Evolutionary conservation across 2,888 invertebrate species (phyloP), one percentile per base, ranked within the genome.

Genomic region (Apamea anceps): DNA sequence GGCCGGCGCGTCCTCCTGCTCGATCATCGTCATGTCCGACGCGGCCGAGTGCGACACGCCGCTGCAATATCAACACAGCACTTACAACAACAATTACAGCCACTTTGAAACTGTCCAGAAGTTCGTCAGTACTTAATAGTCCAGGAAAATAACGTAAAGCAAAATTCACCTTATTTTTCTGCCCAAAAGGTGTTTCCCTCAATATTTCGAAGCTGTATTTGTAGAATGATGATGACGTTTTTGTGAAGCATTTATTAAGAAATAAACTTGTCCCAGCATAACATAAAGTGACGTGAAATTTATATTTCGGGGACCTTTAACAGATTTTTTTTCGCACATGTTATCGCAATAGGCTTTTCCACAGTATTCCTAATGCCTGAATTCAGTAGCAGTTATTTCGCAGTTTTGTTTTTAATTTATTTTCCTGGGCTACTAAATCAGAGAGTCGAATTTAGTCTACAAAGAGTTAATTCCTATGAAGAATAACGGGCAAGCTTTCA

Each of bases 1-100:
- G 45, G 93, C 72, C 66, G 92, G 84, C 85, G 93, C 93, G 90
- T 97, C 97, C 93, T 99, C 98, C 96, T 99, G 99, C 93, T 99
- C 98, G 92, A 99, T 99, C 42, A 97, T 97, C 92, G 98, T 98
- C 99, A 99, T 99, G 94, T 99, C 99, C 79, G 98, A 98, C 77
- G 99, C 93, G 21, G 99, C 99, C 21, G 99, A 99, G 97, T 96
- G 96, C 21, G 96, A 95, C 90, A 96, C 96, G 85, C 96, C 95
- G 63, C 95, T 94, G 89, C 48, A 77, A 80, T 45, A 77, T 28
- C 32, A 32, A 71, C n/a, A 73, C 28, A 72, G 12, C 51, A 51
- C 5, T 51, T 71, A 75, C 42, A 28, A 73, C 51, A 54, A 71
- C 60, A 2, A 54, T 54, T 54, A 21, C 7, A 54, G 54, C 8